These are phyloP conservation scores for Gambusia affinis DNA, from an alignment of 2,113 vertebrate genomes.

Conservation along the genomic window DNA sequence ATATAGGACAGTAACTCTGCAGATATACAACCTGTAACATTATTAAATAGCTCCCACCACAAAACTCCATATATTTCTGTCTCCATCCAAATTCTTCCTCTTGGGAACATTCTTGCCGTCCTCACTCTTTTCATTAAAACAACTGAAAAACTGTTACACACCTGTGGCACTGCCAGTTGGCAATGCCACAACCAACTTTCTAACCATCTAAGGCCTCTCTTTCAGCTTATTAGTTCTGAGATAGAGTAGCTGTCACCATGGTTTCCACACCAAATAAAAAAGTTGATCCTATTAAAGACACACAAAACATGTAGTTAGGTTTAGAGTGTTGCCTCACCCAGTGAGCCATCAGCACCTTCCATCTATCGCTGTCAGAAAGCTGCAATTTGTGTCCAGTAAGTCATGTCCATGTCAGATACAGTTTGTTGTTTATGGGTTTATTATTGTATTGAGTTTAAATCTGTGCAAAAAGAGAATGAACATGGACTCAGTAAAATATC, in stretches of 20 bases:
- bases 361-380: slow-evolving; percentile 3
- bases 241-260: slow-evolving; percentile 46
- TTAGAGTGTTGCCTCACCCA: slow-evolving; percentile 27
- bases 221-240: slow-evolving; percentile 47
- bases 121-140: too few relatives aligned
- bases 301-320: slow-evolving; percentile 2
- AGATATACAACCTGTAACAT: background rate
- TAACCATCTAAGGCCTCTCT: background rate
- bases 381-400: slow-evolving; percentile 18
- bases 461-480: background rate
- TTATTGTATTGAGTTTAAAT: background rate
- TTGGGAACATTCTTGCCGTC: background rate
- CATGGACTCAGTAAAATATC: background rate
- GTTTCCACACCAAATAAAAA: slow-evolving; percentile 62
- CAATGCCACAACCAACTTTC: background rate
- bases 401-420: slow-evolving; percentile 5
- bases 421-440: background rate
- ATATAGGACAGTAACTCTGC: too few relatives aligned
- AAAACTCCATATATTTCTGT: background rate
- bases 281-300: slow-evolving; percentile 49
- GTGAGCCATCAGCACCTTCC: slow-evolving; percentile 1
- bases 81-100: background rate
- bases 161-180: background rate
- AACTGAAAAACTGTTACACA: background rate
- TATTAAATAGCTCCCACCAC: background rate